phyloP scores from a whole-genome alignment of 1,140 invertebrate species.

The Platyscapa corneri region DNA sequence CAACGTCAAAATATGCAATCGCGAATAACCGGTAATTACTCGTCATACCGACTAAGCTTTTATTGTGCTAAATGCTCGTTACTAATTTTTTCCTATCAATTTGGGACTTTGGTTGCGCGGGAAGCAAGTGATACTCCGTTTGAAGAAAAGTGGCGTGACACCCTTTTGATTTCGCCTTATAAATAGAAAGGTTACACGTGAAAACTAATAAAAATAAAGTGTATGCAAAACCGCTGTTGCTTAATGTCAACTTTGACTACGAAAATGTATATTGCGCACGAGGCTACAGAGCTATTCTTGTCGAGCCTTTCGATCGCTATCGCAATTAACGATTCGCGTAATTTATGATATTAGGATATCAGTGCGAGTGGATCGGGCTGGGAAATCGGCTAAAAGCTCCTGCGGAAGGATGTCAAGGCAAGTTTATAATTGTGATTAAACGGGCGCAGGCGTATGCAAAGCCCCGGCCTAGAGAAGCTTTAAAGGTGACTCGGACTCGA shows the following conservation, averaged over 20 bases:
- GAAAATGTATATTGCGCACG: not conserved
- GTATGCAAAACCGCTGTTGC: constrained; percentile 12
- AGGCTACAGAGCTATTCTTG: not conserved
- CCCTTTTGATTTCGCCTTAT: not conserved
- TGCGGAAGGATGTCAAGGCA: constrained; percentile 47
- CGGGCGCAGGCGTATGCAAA: not conserved
- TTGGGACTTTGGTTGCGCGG: too few relatives aligned
- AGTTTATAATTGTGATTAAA: constrained; percentile 41
- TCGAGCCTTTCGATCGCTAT: constrained; percentile 13
- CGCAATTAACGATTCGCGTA: constrained; percentile 43
- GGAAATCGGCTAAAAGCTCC: not conserved
- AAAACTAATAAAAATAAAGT: constrained; percentile 9
- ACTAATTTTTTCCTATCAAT: too few relatives aligned
- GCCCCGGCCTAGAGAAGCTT: not conserved
- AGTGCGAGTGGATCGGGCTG: constrained; percentile 14
- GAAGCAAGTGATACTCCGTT: not conserved
- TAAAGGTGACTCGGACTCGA: not conserved
- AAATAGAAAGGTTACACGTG: not conserved
- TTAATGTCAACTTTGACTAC: not conserved
- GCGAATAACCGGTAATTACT: not conserved
- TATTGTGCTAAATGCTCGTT: too few relatives aligned
- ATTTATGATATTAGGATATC: constrained; percentile 51
- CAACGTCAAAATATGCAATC: too few relatives aligned
- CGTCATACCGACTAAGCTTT: not conserved
- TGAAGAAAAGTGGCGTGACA: not conserved